Evolutionary conservation across 2,113 vertebrate genomes (phyloP).

Genomic region (Hydrochoerus hydrochaeris): DNA sequence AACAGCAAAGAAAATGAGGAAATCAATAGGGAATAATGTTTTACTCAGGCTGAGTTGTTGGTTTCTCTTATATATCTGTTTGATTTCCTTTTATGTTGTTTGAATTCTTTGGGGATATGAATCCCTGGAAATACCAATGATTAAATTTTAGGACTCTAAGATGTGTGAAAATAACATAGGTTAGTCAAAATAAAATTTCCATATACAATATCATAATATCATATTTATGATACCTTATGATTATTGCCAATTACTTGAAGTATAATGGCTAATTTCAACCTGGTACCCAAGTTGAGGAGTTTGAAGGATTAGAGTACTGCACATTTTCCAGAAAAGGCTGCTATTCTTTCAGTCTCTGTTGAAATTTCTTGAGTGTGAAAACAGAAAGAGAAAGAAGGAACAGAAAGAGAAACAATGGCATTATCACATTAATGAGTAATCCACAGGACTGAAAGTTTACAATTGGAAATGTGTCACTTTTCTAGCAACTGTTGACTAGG

Average conservation of each 20-base stretch:
- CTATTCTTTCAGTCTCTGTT: neutral
- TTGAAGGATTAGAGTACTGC: neutral
- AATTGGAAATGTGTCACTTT: neutral
- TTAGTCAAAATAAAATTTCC: neutral
- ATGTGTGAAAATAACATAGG: neutral
- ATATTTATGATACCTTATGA: neutral
- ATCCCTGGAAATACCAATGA: neutral
- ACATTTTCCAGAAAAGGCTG: neutral
- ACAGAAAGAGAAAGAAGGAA: neutral
- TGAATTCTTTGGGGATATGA: neutral
- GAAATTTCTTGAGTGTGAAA: neutral
- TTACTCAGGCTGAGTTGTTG: neutral
- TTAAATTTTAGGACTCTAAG: neutral
- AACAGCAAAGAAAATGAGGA: neutral
- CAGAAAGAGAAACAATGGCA: neutral
- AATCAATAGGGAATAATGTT: neutral
- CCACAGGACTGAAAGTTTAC: neutral
- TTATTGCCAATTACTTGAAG: neutral
- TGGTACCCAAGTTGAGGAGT: neutral
- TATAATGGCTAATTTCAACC: neutral
- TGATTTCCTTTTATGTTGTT: neutral
- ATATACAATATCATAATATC: neutral
- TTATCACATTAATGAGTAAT: neutral
- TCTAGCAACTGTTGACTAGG: neutral
- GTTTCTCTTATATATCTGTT: neutral